phyloP scores from a whole-genome alignment of 2,113 vertebrate species.

The Cephalopterus ornatus region DNA sequence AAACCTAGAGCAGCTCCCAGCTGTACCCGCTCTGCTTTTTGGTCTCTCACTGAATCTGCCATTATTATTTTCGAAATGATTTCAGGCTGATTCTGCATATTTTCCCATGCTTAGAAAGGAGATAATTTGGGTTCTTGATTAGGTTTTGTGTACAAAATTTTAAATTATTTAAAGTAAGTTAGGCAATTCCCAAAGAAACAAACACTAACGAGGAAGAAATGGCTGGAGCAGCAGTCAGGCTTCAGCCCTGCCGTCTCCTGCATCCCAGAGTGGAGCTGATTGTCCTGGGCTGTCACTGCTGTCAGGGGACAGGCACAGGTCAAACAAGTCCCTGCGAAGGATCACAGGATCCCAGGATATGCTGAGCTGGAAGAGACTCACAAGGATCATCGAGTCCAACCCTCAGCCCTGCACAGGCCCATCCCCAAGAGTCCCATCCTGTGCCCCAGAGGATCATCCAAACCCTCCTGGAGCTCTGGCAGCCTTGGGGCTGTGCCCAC shows the following conservation, averaged over 20 bases:
- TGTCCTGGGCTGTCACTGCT: neutral
- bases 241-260: neutral
- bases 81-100: slow-evolving; percentile 52
- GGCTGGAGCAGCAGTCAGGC: neutral
- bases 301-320: neutral
- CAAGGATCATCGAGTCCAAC: neutral
- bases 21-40: neutral
- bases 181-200: slow-evolving; percentile 51
- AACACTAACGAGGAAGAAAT: neutral
- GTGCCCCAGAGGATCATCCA: neutral
- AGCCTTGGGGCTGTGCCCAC: neutral
- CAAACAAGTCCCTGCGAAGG: neutral
- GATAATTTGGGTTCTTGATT: slow-evolving; percentile 53
- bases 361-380: neutral
- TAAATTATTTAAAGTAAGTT: slow-evolving; percentile 51
- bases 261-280: neutral
- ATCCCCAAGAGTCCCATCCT: neutral
- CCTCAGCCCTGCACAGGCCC: neutral
- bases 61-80: neutral
- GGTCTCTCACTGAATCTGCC: slow-evolving; percentile 11
- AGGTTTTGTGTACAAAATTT: slow-evolving; percentile 59
- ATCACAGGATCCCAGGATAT: neutral
- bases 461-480: neutral
- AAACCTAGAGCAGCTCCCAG: slow-evolving; percentile 49
- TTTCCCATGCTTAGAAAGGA: slow-evolving; percentile 10